Evolutionary conservation across 2,113 vertebrate species (phyloP).

Genomic region (Microcebus jonahi): DNA sequence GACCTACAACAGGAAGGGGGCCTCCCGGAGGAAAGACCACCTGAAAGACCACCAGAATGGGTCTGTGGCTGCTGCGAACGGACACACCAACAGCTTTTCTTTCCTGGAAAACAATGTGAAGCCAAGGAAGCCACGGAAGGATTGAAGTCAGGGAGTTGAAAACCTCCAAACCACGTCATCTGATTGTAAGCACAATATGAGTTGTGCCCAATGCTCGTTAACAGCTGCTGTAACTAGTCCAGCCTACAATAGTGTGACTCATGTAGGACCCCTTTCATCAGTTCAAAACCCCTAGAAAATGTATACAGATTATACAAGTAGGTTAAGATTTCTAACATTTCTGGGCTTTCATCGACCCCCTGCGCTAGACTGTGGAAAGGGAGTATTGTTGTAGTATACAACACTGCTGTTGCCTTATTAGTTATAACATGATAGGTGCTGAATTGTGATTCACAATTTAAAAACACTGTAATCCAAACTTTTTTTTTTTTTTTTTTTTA

Average conservation of each 20-base stretch:
- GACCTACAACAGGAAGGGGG: constrained; percentile 94
- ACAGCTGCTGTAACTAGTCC: constrained; percentile 88
- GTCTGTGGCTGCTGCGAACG: constrained; percentile 86
- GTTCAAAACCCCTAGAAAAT: constrained; percentile 86
- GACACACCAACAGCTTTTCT: constrained; percentile 89
- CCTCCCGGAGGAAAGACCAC: constrained; percentile 89
- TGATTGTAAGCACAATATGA: constrained; percentile 87
- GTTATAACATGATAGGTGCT: constrained; percentile 90
- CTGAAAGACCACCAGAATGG: constrained; percentile 92
- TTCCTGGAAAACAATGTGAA: constrained; percentile 85
- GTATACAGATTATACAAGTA: constrained; percentile 83
- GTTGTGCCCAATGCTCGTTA: constrained; percentile 85
- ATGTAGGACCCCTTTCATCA: constrained; percentile 85
- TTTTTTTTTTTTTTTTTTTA: constrained; percentile 84
- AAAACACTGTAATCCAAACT: constrained; percentile 88
- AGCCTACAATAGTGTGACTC: constrained; percentile 87
- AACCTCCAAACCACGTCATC: constrained; percentile 80
- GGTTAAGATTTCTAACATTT: constrained; percentile 84
- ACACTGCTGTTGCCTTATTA: constrained; percentile 94
- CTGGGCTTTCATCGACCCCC: constrained; percentile 84
- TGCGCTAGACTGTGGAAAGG: constrained; percentile 85
- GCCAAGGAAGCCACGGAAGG: constrained; percentile 91
- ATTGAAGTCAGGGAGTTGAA: constrained; percentile 87
- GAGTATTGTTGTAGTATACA: constrained; percentile 86
- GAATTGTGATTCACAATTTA: constrained; percentile 88